Evolutionary conservation across 2,888 invertebrate genomes (phyloP).

Genomic region (Caenorhabditis sp.): DNA sequence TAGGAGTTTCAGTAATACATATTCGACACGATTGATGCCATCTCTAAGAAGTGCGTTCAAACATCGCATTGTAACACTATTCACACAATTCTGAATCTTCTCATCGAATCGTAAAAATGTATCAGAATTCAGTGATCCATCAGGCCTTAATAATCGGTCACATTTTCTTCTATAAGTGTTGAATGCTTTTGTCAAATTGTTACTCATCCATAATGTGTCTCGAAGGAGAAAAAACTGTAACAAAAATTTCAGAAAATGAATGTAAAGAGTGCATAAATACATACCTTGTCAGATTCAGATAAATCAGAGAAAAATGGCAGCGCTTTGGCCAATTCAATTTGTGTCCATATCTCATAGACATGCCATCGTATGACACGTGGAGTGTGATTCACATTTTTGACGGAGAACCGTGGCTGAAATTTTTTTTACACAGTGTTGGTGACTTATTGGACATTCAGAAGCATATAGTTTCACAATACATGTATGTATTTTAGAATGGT

Average conservation of each 20-base stretch:
- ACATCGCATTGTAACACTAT: neutral
- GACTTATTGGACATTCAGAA: too few species aligned
- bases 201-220: conserved; percentile 28
- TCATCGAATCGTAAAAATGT: neutral
- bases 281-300: neutral
- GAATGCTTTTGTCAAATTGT: conserved; percentile 11
- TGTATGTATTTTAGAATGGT: too few species aligned
- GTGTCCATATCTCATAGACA: neutral
- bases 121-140: conserved; percentile 4
- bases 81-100: neutral
- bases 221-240: conserved; percentile 25
- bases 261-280: neutral
- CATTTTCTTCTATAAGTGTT: conserved; percentile 16
- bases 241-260: neutral
- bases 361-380: too few species aligned
- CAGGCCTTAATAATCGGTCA: conserved; percentile 15
- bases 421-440: too few species aligned
- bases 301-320: neutral
- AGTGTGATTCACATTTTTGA: too few species aligned
- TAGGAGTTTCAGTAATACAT: conserved; percentile 19
- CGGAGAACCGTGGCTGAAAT: too few species aligned
- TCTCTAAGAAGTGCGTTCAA: neutral
- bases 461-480: too few species aligned
- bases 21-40: conserved; percentile 13
- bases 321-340: neutral